Evolutionary conservation across 2,797 vertebrate species (phyloP).

Genomic region (Spinus olivaceus): DNA sequence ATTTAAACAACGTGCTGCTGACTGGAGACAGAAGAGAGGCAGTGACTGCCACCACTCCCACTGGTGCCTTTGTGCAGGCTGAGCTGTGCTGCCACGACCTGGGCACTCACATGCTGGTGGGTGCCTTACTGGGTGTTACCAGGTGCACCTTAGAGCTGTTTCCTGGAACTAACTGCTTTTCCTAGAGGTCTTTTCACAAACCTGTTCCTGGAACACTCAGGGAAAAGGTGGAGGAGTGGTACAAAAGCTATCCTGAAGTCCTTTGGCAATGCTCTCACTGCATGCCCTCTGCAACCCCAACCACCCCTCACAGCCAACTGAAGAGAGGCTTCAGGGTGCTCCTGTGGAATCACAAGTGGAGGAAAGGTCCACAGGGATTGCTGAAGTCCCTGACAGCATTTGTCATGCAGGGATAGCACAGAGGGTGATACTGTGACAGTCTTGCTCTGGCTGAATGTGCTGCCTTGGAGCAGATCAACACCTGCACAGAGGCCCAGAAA

Average conservation of each 20-base stretch:
- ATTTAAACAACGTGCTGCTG: background rate
- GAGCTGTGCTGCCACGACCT: background rate
- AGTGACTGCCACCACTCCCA: background rate
- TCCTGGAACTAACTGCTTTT: background rate
- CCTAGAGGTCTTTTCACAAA: background rate
- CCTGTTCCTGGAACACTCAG: background rate
- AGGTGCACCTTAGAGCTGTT: background rate
- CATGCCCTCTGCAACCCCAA: background rate
- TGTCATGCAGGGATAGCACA: background rate
- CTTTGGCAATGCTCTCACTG: fast-evolving
- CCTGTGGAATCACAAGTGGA: background rate
- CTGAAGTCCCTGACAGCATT: background rate
- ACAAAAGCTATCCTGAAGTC: background rate
- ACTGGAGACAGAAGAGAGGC: background rate
- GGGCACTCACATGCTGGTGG: background rate
- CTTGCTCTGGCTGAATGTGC: fast-evolving
- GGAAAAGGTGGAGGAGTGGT: background rate
- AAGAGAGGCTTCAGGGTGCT: background rate
- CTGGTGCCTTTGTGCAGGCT: background rate
- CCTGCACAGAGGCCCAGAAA: background rate
- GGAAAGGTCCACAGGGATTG: background rate
- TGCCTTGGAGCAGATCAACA: background rate
- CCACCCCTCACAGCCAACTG: background rate
- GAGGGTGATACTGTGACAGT: background rate
- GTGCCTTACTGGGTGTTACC: background rate